A percentile compares a stretch with the other conserved stretches of the same genome.
phyloP scores from a whole-genome alignment of 2,888 invertebrate genomes.

The Meteorus cinctellus region DNA sequence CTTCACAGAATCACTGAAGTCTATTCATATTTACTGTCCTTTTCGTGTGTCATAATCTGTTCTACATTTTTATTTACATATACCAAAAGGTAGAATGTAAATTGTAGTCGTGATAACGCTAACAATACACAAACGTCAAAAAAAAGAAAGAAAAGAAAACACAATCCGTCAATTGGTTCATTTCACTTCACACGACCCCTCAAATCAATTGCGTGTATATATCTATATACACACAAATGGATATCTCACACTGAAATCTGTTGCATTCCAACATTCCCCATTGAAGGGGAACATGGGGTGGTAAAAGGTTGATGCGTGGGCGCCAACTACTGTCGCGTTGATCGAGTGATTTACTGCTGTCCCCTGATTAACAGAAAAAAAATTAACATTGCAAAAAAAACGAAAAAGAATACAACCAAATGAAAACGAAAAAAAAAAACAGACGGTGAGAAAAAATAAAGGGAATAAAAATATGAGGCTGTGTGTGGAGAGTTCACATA shows the following conservation, averaged over 20 bases:
- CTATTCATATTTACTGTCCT: background rate
- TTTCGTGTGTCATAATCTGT: background rate
- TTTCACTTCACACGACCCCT: background rate
- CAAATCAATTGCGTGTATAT: background rate
- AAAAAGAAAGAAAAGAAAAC: background rate
- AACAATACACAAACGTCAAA: background rate
- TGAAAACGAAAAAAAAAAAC: background rate
- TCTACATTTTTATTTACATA: background rate
- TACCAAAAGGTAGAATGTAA: background rate
- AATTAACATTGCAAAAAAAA: conserved; percentile 7
- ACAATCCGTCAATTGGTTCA: background rate
- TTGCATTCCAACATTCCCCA: conserved; percentile 15
- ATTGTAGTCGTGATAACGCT: too few relatives aligned
- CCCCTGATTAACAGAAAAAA: conserved; percentile 10
- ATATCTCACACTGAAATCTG: conserved; percentile 3
- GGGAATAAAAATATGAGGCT: conserved; percentile 13
- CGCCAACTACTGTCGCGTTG: conserved; percentile 28
- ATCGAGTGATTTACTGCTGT: conserved; percentile 27
- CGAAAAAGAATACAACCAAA: background rate
- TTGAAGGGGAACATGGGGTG: conserved; percentile 6
- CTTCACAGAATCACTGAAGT: background rate
- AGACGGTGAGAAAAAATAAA: background rate
- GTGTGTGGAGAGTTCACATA: background rate
- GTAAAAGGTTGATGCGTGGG: conserved; percentile 14
- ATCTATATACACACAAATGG: background rate